These are phyloP conservation scores for Argopecten irradians DNA, from an alignment of 1,140 invertebrate species.

Conservation along the genomic window DNA sequence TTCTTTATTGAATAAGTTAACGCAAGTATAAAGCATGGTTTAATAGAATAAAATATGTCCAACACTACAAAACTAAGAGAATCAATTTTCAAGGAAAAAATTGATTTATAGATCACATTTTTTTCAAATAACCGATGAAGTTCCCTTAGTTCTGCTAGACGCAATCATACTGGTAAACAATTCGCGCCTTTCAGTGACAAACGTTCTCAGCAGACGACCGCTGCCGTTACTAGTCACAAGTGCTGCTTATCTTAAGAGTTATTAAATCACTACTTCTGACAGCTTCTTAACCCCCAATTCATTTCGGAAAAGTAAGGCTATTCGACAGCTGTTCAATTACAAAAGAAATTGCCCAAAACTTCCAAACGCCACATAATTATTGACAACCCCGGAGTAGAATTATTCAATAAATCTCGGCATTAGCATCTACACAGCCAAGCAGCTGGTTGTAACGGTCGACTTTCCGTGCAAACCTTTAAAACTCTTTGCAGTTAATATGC, in stretches of 20 bases:
- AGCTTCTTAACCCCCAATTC: not conserved
- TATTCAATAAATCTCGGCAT: not conserved
- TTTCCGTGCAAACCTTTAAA: not conserved
- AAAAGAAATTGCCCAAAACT: not conserved
- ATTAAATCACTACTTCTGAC: not conserved
- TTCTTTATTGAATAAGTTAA: too few relatives aligned
- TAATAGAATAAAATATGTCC: too few relatives aligned
- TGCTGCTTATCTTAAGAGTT: not conserved
- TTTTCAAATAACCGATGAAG: not conserved
- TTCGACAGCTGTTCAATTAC: slow-evolving; percentile 15
- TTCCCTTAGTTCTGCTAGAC: not conserved
- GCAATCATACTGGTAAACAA: not conserved
- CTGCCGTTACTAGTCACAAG: not conserved
- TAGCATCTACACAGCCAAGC: slow-evolving; percentile 5
- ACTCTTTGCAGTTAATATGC: not conserved
- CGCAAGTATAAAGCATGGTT: too few relatives aligned
- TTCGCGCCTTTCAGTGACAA: not conserved
- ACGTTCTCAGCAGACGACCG: not conserved
- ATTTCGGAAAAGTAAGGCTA: not conserved
- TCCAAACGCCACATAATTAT: not conserved
- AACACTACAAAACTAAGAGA: not conserved
- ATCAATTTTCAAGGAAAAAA: not conserved
- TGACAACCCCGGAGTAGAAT: not conserved
- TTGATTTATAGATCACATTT: not conserved
- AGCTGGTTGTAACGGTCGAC: not conserved